phyloP scores from a whole-genome alignment of 2,797 vertebrate species.

The Pygocentrus nattereri region DNA sequence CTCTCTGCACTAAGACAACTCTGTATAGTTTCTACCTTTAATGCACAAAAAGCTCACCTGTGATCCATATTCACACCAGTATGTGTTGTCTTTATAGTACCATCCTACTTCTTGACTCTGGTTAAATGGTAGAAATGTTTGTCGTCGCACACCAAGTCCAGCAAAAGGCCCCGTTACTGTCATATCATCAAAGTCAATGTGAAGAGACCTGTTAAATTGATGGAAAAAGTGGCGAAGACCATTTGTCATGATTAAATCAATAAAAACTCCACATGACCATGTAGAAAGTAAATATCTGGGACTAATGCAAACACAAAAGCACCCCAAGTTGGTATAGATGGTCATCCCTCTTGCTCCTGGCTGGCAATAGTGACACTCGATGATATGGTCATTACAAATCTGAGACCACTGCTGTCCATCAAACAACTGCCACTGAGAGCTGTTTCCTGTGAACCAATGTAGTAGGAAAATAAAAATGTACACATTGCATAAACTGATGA shows the following conservation, averaged over 20 bases:
- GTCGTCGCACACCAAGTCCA: slow-evolving; percentile 56
- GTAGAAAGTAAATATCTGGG: not conserved
- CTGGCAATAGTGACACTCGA: slow-evolving; percentile 77
- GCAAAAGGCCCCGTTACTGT: slow-evolving; percentile 9
- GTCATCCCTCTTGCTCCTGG: slow-evolving; percentile 72
- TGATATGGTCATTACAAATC: slow-evolving; percentile 69
- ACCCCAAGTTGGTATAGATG: slow-evolving; percentile 64
- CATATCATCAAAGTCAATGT: slow-evolving; percentile 72
- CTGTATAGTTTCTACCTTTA: too few relatives aligned
- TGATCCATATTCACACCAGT: slow-evolving; percentile 75
- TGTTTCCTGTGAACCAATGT: slow-evolving; percentile 55
- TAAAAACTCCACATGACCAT: not conserved
- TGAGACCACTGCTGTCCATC: slow-evolving; percentile 56
- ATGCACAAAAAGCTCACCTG: slow-evolving; percentile 57
- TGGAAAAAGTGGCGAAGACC: not conserved
- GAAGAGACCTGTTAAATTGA: slow-evolving; percentile 60
- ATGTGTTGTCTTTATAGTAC: slow-evolving; percentile 72
- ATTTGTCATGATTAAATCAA: not conserved
- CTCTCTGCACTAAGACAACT: too few relatives aligned
- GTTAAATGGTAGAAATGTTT: slow-evolving; percentile 42
- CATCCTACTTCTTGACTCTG: slow-evolving; percentile 68
- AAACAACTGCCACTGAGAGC: slow-evolving; percentile 70
- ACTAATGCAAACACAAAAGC: slow-evolving; percentile 33
- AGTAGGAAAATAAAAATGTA: not conserved
- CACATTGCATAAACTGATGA: not conserved